Evolutionary conservation across 2,888 invertebrate genomes (phyloP).

Genomic region (Diarsia dahlii): DNA sequence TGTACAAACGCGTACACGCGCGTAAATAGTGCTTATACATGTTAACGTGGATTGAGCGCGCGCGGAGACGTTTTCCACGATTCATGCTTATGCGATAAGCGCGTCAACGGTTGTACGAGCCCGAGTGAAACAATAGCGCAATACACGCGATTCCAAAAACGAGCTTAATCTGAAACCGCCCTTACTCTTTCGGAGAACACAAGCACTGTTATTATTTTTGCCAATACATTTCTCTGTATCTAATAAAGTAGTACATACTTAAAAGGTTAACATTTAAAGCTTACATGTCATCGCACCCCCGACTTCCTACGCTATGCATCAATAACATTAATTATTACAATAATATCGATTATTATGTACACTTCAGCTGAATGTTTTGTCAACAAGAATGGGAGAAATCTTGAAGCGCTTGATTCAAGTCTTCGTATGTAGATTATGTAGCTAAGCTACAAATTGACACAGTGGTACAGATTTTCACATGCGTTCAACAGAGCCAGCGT

Average conservation of each 20-base stretch:
- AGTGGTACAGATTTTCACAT: not conserved
- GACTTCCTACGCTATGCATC: conserved; percentile 48
- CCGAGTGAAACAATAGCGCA: not conserved
- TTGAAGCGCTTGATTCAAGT: conserved; percentile 19
- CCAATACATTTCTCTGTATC: conserved; percentile 15
- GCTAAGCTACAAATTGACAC: not conserved
- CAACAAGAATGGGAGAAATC: conserved; percentile 22
- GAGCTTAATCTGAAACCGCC: not conserved
- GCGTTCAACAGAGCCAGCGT: not conserved
- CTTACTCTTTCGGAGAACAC: not conserved
- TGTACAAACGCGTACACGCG: not conserved
- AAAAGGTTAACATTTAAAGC: conserved; percentile 62
- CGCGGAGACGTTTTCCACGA: not conserved
- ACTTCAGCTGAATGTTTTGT: conserved; percentile 33
- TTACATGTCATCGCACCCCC: conserved; percentile 42
- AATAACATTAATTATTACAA: conserved; percentile 46
- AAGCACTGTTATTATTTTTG: not conserved
- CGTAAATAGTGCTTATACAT: not conserved
- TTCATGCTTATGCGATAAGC: not conserved
- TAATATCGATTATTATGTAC: conserved; percentile 53
- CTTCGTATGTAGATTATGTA: not conserved
- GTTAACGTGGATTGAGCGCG: not conserved
- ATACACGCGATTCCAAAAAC: not conserved
- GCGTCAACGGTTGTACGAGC: not conserved
- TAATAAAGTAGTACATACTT: conserved; percentile 30